Percentiles rank a stretch among this genome's conserved stretches.
Evolutionary conservation across 2,888 invertebrate genomes (phyloP).

Genomic region (Stegophylla sp.): DNA sequence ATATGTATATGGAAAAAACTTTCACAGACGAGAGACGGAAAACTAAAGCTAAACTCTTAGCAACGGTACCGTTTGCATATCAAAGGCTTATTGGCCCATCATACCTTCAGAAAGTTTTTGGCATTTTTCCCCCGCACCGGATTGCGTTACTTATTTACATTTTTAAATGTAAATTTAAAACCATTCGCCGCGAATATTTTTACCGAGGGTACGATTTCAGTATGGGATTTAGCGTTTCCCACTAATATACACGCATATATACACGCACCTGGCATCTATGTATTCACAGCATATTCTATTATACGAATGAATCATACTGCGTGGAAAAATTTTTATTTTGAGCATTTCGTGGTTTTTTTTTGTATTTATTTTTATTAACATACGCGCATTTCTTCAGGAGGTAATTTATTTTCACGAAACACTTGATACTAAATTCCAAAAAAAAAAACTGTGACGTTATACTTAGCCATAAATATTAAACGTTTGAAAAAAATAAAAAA

Average conservation of each 20-base stretch:
- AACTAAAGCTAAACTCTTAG: conserved; percentile 10
- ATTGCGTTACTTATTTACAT: conserved; percentile 4
- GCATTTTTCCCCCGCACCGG: not conserved
- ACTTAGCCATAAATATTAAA: conserved; percentile 49
- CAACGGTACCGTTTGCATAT: conserved; percentile 24
- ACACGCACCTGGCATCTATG: not conserved
- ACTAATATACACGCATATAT: not conserved
- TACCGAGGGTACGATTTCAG: not conserved
- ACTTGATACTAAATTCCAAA: conserved; percentile 20
- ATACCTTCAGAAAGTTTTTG: not conserved
- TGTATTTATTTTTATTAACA: conserved; percentile 34
- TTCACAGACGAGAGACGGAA: not conserved
- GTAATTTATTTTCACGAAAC: conserved; percentile 33
- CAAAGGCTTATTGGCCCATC: conserved; percentile 14
- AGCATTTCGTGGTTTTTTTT: too few relatives aligned
- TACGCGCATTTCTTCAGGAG: not conserved
- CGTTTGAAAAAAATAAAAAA: conserved; percentile 32
- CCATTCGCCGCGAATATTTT: not conserved
- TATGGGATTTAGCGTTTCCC: not conserved
- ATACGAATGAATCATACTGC: too few relatives aligned
- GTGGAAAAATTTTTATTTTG: not conserved
- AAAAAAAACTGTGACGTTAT: conserved; percentile 28
- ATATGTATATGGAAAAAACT: conserved; percentile 19
- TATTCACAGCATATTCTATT: not conserved
- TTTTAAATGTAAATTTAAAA: conserved; percentile 12